Base-by-base conservation (phyloP, 1,140 invertebrate species). In the Delia radicum region DNA sequence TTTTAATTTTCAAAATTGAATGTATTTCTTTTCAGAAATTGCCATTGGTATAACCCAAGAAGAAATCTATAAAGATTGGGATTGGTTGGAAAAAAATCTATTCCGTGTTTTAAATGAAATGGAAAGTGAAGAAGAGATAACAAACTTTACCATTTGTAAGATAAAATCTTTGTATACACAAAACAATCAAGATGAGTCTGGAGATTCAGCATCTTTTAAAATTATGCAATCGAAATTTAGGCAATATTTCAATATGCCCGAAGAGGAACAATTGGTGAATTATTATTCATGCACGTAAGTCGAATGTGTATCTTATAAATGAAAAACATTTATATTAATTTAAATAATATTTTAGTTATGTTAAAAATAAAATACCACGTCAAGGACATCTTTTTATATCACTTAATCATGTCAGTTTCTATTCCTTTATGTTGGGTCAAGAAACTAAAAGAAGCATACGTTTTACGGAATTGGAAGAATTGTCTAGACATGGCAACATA, bases 341-440 rank as follows among this genome's bases (percentile, higher is more conserved):
- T n/a, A n/a, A n/a, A n/a, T n/a, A n/a, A 15, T 62, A 33, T 85
- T 92, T 86, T 84, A 98, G 96, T 84, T 98, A 96, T 84, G 96
- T 95, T 93, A 97, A 96, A 88, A 93, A 94, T 27, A 93, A 93
- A 85, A 88, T 99, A 76, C 97, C 97, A 3, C 88, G 94, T 48
- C 97, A 98, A 89, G 98, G 98, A 46, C 97, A 96, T 93, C 88
- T 99, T 80, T 99, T 99, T 86, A 90, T 99, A 15, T 98, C 96
- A 67, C 92, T 99, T 62, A 96, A 97, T 84, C 95, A 98, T 86
- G 89, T 98, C 81, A 98, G 96, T 84, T 99, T 99, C 87, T 95
- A 99, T 87, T 95, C 96, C 5, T 97, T 96, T 81, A 93, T 98
- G 81, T 90, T 99, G 84, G 96, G 96, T 18, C 93, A 92, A 76